phyloP scores from a whole-genome alignment of 1,140 invertebrate genomes.

The Diploscapter pachys region DNA sequence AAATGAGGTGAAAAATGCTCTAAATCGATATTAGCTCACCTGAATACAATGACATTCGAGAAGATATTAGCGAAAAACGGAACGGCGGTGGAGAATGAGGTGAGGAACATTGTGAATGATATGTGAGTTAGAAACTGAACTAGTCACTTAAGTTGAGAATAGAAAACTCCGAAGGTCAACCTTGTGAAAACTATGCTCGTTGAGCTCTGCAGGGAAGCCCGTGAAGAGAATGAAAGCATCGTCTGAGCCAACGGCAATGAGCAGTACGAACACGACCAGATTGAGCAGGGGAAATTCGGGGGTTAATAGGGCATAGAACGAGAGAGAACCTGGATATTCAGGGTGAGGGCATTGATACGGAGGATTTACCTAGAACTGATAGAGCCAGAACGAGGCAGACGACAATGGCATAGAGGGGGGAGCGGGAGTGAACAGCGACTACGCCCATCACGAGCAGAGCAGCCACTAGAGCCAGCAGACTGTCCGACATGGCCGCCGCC shows the following conservation, averaged over 20 bases:
- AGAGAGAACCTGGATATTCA: slow-evolving; percentile 18
- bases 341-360: not conserved
- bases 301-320: slow-evolving; percentile 37
- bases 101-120: slow-evolving; percentile 55
- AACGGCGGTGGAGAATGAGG: slow-evolving; percentile 55
- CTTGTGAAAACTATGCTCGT: slow-evolving; percentile 35
- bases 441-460: slow-evolving; percentile 32
- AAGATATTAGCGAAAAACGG: slow-evolving; percentile 55
- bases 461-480: slow-evolving; percentile 28
- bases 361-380: slow-evolving; percentile 14
- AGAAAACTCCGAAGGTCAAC: not conserved
- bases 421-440: slow-evolving; percentile 26
- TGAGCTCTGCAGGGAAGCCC: slow-evolving; percentile 44
- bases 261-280: slow-evolving; percentile 54
- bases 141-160: not conserved
- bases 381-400: slow-evolving; percentile 26
- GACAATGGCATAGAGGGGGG: slow-evolving; percentile 13
- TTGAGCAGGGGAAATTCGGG: slow-evolving; percentile 56
- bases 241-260: slow-evolving; percentile 55
- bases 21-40: slow-evolving; percentile 30
- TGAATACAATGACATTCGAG: slow-evolving; percentile 54
- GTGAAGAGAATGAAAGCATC: slow-evolving; percentile 53
- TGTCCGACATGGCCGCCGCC: slow-evolving; percentile 28
- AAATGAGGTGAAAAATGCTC: not conserved
- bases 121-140: slow-evolving; percentile 42